Evolutionary conservation across 2,113 vertebrate species (phyloP), one percentile per base, ranked within the genome.

Genomic region (Bos javanicus): DNA sequence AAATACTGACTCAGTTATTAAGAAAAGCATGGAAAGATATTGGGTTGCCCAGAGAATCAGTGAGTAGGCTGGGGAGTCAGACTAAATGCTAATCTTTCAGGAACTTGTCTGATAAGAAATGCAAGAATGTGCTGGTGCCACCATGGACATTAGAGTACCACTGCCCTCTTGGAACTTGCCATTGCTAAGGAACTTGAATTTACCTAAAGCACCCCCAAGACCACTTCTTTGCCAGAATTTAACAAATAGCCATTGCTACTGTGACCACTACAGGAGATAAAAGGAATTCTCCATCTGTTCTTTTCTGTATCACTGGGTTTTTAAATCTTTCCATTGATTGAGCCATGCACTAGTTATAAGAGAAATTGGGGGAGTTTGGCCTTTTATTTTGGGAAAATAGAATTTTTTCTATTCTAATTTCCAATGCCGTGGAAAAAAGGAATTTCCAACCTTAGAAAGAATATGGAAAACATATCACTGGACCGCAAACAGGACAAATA

Each of bases 151-250:
- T 7, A 67, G 15, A 26, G 6, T 28, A 4, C n/a, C 12, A 19
- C 5, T 92, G 46, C 3, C 25, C 23, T 92, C 36, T 14, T 26
- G 11, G 62, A 48, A 71, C 8, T 26, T 87, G 46, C 36, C 15
- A 7, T 92, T 90, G 83, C 71, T 81, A 36, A 91, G 57, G 30
- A 97, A 87, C 28, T 90, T 64, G 14, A 48, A 52, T 67, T 84
- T 36, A 52, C 57, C 28, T 19, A 23, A 43, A 33, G 21, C 26
- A 11, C 17, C n/a, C 87, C 25, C 62, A 92, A 39, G 25, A 46
- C 14, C 25, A 23, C 54, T 39, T 83, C 46, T 64, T 83, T 86
- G 43, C 25, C 71, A 54, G 28, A 90, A 93, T 33, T 93, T 54
- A 93, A 52, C 33, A n/a, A 6, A 21, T 52, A 19, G 23, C 17